These are phyloP conservation scores for Manduca sexta DNA, from an alignment of 1,140 invertebrate species.

Conservation along the genomic window DNA sequence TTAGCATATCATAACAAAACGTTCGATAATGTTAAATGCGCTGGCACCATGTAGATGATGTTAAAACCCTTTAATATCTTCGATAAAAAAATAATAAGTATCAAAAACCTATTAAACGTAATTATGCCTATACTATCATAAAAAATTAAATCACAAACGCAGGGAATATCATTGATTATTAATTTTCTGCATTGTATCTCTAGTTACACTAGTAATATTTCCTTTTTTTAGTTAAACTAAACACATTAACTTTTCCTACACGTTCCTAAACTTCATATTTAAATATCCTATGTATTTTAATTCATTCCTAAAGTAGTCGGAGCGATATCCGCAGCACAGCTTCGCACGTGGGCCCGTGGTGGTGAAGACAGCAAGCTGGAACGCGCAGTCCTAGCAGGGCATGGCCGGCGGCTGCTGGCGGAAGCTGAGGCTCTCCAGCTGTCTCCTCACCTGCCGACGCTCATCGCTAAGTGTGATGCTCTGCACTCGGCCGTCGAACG, in stretches of 20 bases:
- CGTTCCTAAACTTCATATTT: too few species aligned
- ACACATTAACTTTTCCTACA: too few species aligned
- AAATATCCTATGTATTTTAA: too few species aligned
- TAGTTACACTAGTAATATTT: too few species aligned
- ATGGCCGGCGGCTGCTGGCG: slow-evolving; percentile 81
- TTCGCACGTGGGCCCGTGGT: slow-evolving; percentile 80
- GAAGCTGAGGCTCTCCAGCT: slow-evolving; percentile 79
- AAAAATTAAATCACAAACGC: too few species aligned
- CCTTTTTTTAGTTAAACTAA: too few species aligned
- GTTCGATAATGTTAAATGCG: too few species aligned
- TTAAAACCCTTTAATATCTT: too few species aligned
- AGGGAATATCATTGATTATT: too few species aligned
- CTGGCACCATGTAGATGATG: too few species aligned
- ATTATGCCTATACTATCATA: not conserved
- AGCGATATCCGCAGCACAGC: slow-evolving; percentile 63
- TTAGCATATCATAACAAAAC: not conserved
- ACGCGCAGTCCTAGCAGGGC: slow-evolving; percentile 84
- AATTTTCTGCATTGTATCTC: too few species aligned
- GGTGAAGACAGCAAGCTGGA: slow-evolving; percentile 85
- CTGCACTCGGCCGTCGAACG: slow-evolving; percentile 82
- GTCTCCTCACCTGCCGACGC: slow-evolving; percentile 78
- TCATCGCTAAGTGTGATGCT: slow-evolving; percentile 81
- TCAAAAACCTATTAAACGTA: not conserved
- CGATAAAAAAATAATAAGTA: too few species aligned
- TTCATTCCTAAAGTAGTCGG: slow-evolving; percentile 39